Conservation (phyloP, 2,888 invertebrate genomes). For the Cheilosia variabilis region DNA sequence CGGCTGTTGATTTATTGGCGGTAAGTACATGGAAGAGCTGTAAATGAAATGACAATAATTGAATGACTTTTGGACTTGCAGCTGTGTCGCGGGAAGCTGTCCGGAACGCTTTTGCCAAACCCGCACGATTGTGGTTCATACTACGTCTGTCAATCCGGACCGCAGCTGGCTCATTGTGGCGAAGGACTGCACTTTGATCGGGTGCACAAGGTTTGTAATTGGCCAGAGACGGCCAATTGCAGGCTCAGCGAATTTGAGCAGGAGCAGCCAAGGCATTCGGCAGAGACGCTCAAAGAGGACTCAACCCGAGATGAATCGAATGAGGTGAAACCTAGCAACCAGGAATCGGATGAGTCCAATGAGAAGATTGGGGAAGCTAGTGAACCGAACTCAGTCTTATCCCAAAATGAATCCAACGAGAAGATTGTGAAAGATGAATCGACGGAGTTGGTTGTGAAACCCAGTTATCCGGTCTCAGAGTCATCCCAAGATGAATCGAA, state of each 20-base stretch:
- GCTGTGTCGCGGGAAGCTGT: constrained; percentile 41
- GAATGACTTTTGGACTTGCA: not conserved
- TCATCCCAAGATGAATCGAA: too few relatives aligned
- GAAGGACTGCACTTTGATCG: constrained; percentile 79
- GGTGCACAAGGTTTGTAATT: constrained; percentile 77
- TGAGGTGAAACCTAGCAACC: too few relatives aligned
- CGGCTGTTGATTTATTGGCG: constrained; percentile 13
- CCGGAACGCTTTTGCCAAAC: constrained; percentile 77
- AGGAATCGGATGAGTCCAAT: not conserved
- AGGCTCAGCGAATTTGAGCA: constrained; percentile 45
- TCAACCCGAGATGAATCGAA: too few relatives aligned
- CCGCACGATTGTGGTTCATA: constrained; percentile 80
- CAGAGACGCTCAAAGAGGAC: not conserved
- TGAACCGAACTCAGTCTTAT: too few relatives aligned
- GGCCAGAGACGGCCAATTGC: constrained; percentile 78
- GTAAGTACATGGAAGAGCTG: constrained; percentile 1
- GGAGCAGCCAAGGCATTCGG: not conserved
- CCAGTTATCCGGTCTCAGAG: too few relatives aligned
- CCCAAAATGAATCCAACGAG: too few relatives aligned
- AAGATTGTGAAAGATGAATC: too few relatives aligned
- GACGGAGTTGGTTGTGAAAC: too few relatives aligned
- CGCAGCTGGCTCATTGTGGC: constrained; percentile 77
- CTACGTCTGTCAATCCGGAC: constrained; percentile 78
- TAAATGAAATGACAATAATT: not conserved
- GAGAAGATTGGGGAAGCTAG: too few relatives aligned